phyloP scores from a whole-genome alignment of 1,140 invertebrate species.

The Glossosoma conforme region DNA sequence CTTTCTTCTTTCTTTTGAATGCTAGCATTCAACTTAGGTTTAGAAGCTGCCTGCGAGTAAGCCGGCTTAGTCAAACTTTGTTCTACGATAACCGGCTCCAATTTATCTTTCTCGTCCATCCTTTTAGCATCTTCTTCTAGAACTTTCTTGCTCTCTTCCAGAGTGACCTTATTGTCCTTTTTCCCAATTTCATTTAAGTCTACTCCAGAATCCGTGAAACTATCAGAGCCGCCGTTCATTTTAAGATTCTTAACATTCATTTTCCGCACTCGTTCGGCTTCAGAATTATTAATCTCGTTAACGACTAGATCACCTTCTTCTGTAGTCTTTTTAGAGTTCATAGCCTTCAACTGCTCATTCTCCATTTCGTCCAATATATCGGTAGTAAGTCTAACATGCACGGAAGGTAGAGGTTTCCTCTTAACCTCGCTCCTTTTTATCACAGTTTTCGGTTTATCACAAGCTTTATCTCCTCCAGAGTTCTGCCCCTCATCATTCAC shows the following conservation, averaged over 20 bases:
- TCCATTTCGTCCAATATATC: slow-evolving; percentile 44
- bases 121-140: slow-evolving; percentile 8
- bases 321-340: slow-evolving; percentile 23
- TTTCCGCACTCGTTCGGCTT: slow-evolving; percentile 36
- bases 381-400: slow-evolving; percentile 38
- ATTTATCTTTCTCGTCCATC: slow-evolving; percentile 15
- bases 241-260: slow-evolving; percentile 21
- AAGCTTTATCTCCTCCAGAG: slow-evolving; percentile 18
- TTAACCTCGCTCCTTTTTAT: slow-evolving; percentile 27
- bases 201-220: no score
- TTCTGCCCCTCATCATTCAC: no score
- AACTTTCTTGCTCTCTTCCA: not conserved
- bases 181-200: not conserved
- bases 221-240: no score
- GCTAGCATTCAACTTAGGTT: slow-evolving; percentile 49
- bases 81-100: not conserved
- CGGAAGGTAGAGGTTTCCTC: slow-evolving; percentile 29
- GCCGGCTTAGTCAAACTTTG: slow-evolving; percentile 37
- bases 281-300: slow-evolving; percentile 3
- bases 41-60: slow-evolving; percentile 48
- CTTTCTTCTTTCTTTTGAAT: no score
- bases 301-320: slow-evolving; percentile 2
- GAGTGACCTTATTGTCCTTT: not conserved
- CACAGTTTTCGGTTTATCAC: slow-evolving; percentile 19
- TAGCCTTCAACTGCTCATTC: slow-evolving; percentile 37